Conservation (phyloP, 2,113 vertebrate genomes). For the Mustelus asterias region DNA sequence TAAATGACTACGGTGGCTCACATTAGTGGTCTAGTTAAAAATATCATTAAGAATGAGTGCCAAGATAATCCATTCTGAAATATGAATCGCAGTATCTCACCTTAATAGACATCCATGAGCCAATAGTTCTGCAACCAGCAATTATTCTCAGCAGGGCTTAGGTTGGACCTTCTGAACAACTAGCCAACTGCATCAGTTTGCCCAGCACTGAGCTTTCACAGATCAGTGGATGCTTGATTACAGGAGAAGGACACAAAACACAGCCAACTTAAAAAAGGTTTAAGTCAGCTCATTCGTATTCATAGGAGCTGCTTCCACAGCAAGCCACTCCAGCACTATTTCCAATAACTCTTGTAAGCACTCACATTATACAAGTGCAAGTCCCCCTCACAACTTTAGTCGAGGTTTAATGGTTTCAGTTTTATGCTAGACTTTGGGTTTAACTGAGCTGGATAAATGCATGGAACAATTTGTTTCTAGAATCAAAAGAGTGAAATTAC, state of each 20-base stretch:
- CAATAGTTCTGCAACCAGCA: not conserved
- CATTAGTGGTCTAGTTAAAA: not conserved
- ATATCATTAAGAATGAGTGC: not conserved
- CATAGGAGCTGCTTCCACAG: conserved; percentile 16
- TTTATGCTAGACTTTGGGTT: not conserved
- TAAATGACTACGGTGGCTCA: not conserved
- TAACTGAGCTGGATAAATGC: not conserved
- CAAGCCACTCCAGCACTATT: conserved; percentile 11
- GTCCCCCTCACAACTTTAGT: not conserved
- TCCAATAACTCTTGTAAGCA: conserved; percentile 6
- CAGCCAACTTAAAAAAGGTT: conserved; percentile 20
- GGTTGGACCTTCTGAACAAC: conserved; percentile 24
- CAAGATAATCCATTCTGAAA: not conserved
- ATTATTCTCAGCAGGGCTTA: conserved; percentile 19
- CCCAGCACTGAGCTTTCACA: conserved; percentile 40
- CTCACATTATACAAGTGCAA: not conserved
- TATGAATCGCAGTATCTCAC: not conserved
- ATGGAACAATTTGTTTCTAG: not conserved
- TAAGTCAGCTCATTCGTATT: conserved; percentile 29
- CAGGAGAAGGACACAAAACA: conserved; percentile 38
- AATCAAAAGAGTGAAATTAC: not conserved
- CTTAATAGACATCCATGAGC: not conserved
- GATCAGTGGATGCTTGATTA: conserved; percentile 43
- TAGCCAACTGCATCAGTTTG: conserved; percentile 5
- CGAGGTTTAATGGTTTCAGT: not conserved